Evolutionary conservation across 2,797 vertebrate species (phyloP).

Genomic region (Channallabes apus): DNA sequence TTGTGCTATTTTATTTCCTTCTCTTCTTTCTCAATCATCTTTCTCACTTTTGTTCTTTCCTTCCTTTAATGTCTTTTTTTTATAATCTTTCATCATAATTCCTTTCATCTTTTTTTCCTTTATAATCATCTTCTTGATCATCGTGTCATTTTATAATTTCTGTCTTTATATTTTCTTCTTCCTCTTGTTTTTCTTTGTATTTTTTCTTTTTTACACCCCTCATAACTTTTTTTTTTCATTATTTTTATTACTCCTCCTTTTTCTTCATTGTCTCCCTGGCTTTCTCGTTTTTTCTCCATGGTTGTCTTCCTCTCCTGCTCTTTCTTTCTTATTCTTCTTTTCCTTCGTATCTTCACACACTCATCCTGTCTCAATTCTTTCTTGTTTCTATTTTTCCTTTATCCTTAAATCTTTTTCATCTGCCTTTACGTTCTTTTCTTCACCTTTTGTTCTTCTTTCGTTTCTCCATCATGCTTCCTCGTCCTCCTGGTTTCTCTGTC

Average conservation of each 20-base stretch:
- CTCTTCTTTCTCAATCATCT: neutral
- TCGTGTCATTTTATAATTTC: neutral
- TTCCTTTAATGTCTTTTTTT: neutral
- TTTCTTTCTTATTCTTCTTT: neutral
- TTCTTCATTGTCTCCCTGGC: neutral
- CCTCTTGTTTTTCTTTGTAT: no score
- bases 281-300: neutral
- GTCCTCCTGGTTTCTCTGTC: neutral
- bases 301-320: neutral
- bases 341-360: neutral
- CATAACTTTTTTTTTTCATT: neutral
- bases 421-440: neutral
- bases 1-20: neutral
- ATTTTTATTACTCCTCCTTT: neutral
- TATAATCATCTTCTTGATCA: neutral
- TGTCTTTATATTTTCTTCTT: neutral
- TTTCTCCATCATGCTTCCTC: neutral
- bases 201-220: no score
- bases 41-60: neutral
- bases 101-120: neutral
- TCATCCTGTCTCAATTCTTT: neutral
- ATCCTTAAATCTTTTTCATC: neutral
- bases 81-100: neutral
- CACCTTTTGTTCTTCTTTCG: neutral
- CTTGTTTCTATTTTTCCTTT: no score